Base-by-base conservation (phyloP, 1,140 invertebrate species). In the Dinoponera quadriceps region DNA sequence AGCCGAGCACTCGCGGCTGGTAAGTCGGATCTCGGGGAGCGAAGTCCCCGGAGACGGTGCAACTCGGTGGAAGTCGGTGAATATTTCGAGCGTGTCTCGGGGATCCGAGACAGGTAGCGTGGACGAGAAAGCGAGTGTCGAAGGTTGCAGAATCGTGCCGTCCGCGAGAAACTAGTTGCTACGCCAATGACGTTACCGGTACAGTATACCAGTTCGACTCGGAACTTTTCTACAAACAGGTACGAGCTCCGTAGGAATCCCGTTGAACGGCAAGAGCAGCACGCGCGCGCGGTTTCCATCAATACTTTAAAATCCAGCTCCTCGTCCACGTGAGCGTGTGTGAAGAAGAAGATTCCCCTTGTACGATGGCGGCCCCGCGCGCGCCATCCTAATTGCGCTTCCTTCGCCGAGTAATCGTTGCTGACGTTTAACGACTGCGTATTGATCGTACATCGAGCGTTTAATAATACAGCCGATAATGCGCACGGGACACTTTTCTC, bases 161-260 rank as follows among this genome's bases (percentile, higher is more conserved):
- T 25, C 20, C 22, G 13, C 7, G 27, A 22, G 72, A 68, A 33
- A 13, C 29, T 33, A 77, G 59, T 51, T 57, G 20, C 75, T 69
- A 59, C 65, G 65, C 51, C 51, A 80, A 57, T 80, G 51, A 16
- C 22, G 3, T 59, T 80, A 11, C 66, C 25, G 7, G 33, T 48
- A 72, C 38, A 71, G 11, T 59, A 71, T 71, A 71, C 33, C 51
- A 57, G 33, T 71, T 59, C 38, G 65, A 80, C 16, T 80, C 54
- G 2, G 13, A 59, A 59, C 22, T 81, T 59, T 48, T 71, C 54
- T 72, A 72, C 22, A 25, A 59, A 29, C 75, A 69, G 29, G 54
- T 71, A 80, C 25, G 18, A 71, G 27, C 22, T n/a, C 18, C 29
- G 14, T 71, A 71, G 60, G 60, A 77, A 81, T 59, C 3, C 25